phyloP scores from a whole-genome alignment of 2,113 vertebrate species.

The Rhinichthys klamathensis region DNA sequence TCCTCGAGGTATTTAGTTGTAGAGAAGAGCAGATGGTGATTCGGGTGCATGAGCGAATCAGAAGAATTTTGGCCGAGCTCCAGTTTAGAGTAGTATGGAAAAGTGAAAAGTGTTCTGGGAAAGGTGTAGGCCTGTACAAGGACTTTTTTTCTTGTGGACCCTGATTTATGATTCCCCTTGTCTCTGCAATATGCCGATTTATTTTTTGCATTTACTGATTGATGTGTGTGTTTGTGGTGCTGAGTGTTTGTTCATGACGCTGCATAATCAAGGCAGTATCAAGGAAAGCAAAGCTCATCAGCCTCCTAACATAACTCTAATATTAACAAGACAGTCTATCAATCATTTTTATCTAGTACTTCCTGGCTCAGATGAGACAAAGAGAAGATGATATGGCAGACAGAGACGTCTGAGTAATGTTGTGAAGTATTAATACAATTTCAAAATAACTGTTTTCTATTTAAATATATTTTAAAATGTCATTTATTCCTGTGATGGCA shows the following conservation, averaged over 20 bases:
- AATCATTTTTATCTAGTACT: conserved; percentile 6
- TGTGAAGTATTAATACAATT: not conserved
- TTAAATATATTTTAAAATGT: not conserved
- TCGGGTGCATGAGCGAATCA: conserved; percentile 15
- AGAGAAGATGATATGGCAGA: not conserved
- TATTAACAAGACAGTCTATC: conserved; percentile 18
- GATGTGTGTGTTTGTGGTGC: conserved; percentile 5
- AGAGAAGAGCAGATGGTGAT: conserved; percentile 21
- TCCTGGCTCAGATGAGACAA: not conserved
- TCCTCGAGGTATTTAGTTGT: conserved; percentile 31
- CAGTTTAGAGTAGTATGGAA: conserved; percentile 2
- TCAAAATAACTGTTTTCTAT: not conserved
- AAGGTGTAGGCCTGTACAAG: not conserved
- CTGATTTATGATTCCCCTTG: not conserved
- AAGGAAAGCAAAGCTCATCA: conserved; percentile 28
- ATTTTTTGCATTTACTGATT: not conserved
- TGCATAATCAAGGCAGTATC: conserved; percentile 14
- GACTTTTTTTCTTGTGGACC: not conserved
- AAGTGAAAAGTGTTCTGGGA: not conserved
- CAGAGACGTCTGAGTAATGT: not conserved
- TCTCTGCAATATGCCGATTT: not conserved
- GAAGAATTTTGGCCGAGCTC: not conserved
- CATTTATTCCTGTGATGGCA: not conserved
- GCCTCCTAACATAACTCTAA: conserved; percentile 24
- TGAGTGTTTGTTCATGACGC: not conserved